Percentiles rank a stretch among this genome's conserved stretches.
phyloP scores from a whole-genome alignment of 2,113 vertebrate species.

The Anthoscopus minutus region DNA sequence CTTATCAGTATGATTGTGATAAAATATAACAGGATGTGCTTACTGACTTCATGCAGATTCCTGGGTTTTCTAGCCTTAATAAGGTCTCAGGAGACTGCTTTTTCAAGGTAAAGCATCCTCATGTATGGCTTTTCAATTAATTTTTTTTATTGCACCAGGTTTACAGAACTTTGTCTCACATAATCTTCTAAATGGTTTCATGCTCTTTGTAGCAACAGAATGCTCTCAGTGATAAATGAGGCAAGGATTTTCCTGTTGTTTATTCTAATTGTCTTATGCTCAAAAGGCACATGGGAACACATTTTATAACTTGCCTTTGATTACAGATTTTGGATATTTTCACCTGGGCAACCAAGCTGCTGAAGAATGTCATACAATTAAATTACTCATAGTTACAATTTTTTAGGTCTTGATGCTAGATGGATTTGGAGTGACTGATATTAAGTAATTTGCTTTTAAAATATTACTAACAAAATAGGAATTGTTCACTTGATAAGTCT shows the following conservation, averaged over 20 bases:
- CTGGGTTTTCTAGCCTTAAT: constrained; percentile 7
- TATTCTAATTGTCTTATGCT: constrained; percentile 37
- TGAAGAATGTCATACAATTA: background rate
- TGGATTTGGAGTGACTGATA: background rate
- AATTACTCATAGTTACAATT: background rate
- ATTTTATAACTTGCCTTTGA: constrained; percentile 14
- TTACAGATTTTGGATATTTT: constrained; percentile 18
- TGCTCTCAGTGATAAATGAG: constrained; percentile 7
- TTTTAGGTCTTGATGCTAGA: background rate
- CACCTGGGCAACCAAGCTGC: background rate
- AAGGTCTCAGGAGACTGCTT: background rate
- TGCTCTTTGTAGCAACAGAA: background rate
- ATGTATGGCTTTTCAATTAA: background rate
- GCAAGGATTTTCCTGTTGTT: background rate
- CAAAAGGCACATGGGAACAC: background rate
- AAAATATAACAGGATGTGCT: background rate
- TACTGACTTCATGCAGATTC: background rate
- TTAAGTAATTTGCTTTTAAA: background rate
- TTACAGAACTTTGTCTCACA: background rate
- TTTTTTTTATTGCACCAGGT: background rate
- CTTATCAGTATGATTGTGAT: background rate
- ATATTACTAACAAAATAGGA: background rate
- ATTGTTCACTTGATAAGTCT: background rate
- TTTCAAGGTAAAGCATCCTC: background rate
- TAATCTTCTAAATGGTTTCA: background rate